phyloP scores from a whole-genome alignment of 1,140 invertebrate species.

The Harpegnathos saltator region DNA sequence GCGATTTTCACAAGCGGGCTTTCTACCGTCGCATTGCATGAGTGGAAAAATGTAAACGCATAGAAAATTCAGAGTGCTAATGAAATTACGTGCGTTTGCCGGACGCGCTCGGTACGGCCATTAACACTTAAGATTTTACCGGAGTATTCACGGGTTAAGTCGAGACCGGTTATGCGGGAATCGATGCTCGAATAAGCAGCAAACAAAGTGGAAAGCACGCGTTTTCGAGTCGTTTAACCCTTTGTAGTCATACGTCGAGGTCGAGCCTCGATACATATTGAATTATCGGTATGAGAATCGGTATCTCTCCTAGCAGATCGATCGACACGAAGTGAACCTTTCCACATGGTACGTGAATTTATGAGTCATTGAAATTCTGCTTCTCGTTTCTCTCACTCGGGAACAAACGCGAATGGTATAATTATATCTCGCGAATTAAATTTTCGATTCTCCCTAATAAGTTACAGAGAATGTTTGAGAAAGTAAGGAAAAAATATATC shows the following conservation, averaged over 20 bases:
- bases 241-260: not conserved
- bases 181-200: conserved; percentile 28
- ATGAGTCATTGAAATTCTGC: no score
- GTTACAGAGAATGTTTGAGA: no score
- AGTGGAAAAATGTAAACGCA: conserved; percentile 20
- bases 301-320: not conserved
- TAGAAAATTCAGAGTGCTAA: conserved; percentile 49
- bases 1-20: conserved; percentile 28
- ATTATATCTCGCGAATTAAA: no score
- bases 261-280: not conserved
- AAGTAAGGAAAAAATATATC: not conserved
- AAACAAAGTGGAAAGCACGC: conserved; percentile 42
- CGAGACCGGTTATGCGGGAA: conserved; percentile 33
- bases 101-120: conserved; percentile 35
- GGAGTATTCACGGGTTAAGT: conserved; percentile 51
- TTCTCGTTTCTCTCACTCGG: no score
- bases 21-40: conserved; percentile 18
- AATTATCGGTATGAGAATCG: not conserved
- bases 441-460: no score
- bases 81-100: conserved; percentile 53
- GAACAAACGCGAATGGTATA: no score
- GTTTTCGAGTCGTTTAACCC: conserved; percentile 35
- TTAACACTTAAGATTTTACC: conserved; percentile 58
- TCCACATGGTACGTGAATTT: no score
- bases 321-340: not conserved